Conservation (phyloP, 2,888 invertebrate species). For the Charanyca ferruginea region DNA sequence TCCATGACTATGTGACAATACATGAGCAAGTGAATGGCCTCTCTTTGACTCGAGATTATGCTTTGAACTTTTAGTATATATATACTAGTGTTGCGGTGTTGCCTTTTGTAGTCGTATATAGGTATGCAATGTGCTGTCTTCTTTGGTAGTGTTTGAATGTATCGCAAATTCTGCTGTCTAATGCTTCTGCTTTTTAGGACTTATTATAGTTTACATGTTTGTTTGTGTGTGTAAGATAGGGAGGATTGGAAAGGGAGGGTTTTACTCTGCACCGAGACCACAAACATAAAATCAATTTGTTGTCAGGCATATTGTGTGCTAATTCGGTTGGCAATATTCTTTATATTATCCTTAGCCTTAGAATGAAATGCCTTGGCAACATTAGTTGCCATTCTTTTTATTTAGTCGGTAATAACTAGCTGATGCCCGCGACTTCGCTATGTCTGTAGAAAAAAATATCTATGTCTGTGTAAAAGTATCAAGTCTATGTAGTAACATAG, state of each 20-base stretch:
- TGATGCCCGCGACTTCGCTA: no score
- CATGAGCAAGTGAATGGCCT: slow-evolving; percentile 39
- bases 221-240: no score
- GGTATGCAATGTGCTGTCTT: background rate
- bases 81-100: slow-evolving; percentile 9
- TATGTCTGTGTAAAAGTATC: no score
- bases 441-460: no score
- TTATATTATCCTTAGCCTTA: background rate
- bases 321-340: slow-evolving; percentile 1
- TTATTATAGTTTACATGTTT: no score
- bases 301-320: no score
- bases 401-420: no score
- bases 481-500: no score
- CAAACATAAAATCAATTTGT: no score
- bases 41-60: slow-evolving; percentile 34
- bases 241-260: no score
- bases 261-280: no score
- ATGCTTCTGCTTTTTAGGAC: no score
- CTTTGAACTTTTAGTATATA: slow-evolving; percentile 46
- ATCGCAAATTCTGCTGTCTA: background rate
- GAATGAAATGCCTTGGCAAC: background rate
- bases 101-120: slow-evolving; percentile 24
- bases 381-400: background rate
- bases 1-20: slow-evolving; percentile 67
- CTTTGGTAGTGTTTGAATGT: background rate